Evolutionary conservation across 2,113 vertebrate genomes (phyloP), one percentile per base, ranked within the genome.

Genomic region (Charina bottae): DNA sequence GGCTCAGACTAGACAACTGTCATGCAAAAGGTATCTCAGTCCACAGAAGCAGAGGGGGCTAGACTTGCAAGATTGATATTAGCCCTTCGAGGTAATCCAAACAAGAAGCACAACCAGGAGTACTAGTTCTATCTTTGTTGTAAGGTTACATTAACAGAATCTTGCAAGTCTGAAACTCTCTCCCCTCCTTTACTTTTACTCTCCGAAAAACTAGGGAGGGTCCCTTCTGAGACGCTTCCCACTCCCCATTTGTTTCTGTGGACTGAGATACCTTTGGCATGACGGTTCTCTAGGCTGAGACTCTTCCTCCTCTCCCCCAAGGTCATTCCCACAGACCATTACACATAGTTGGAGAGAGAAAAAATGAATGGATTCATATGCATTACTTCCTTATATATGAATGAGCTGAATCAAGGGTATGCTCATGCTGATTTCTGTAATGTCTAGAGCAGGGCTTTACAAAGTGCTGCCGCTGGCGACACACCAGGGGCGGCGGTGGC

Each of bases 361-460:
- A 89, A 8, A 54, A 90, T 85, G 49, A 2, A n/a, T 37, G 0
- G 2, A 92, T 87, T 37, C 72, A 88, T 87, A 13, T 0, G 0
- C 1, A 55, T 60, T 24, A 64, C 90, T 78, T 1, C 4, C 13
- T 0, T 0, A 0, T 46, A 91, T 21, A 49, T 21, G 0, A 83
- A 37, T 23, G 90, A 83, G 26, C 24, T 55, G 17, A 59, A 83
- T 24, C 15, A 88, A 60, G 42, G 85, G 23, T 15, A 92, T 54
- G 12, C 9, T 53, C 7, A 24, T 83, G 10, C 37, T 89, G 83
- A n/a, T 26, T 89, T 62, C 62, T 85, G 24, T 85, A 6, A 83
- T 92, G 4, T 55, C 28, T 21, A 1, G 0, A 0, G 0, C 3
- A 1, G 0, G 0, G 0, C 3, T 0, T 46, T 28, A n/a, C n/a